A percentile compares a stretch with the other conserved stretches of the same genome.
phyloP scores from a whole-genome alignment of 2,888 invertebrate species.

The Ectobius pallidus region DNA sequence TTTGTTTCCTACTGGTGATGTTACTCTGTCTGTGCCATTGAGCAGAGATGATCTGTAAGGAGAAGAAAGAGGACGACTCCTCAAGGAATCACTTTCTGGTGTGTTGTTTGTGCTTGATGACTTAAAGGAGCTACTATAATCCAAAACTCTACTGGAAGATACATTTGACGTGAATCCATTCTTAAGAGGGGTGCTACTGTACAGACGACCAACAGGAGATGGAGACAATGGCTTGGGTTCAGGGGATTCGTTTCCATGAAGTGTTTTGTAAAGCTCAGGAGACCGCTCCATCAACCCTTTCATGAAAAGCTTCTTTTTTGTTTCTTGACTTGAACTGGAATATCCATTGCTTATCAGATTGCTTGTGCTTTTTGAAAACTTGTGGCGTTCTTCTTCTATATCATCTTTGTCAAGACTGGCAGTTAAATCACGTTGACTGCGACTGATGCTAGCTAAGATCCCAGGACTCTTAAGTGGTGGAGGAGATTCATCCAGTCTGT shows the following conservation, averaged over 20 bases:
- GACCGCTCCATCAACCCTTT: slow-evolving; percentile 72
- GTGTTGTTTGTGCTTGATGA: slow-evolving; percentile 39
- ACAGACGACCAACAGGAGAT: slow-evolving; percentile 27
- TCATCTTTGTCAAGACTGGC: slow-evolving; percentile 49
- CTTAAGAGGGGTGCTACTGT: slow-evolving; percentile 48
- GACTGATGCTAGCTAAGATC: slow-evolving; percentile 82
- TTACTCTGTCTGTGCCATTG: slow-evolving; percentile 31
- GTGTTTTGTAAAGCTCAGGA: slow-evolving; percentile 71
- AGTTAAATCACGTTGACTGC: slow-evolving; percentile 79
- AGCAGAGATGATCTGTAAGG: slow-evolving; percentile 33
- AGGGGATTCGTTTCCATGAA: slow-evolving; percentile 65
- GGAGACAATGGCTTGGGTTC: slow-evolving; percentile 17
- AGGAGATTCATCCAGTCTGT: slow-evolving; percentile 71
- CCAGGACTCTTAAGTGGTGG: slow-evolving; percentile 83
- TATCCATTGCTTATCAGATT: slow-evolving; percentile 60
- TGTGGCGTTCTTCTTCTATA: slow-evolving; percentile 43
- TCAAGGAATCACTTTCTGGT: slow-evolving; percentile 35
- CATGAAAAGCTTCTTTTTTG: slow-evolving; percentile 69
- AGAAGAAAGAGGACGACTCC: slow-evolving; percentile 26
- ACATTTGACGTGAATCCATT: slow-evolving; percentile 45
- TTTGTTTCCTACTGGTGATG: slow-evolving; percentile 30
- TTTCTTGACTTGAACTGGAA: slow-evolving; percentile 51
- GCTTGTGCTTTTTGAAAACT: slow-evolving; percentile 82
- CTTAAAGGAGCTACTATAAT: slow-evolving; percentile 48
- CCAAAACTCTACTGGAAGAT: slow-evolving; percentile 43